Evolutionary conservation across 2,113 vertebrate species (phyloP), one percentile per base, ranked within the genome.

Genomic region (Penelope pileata): DNA sequence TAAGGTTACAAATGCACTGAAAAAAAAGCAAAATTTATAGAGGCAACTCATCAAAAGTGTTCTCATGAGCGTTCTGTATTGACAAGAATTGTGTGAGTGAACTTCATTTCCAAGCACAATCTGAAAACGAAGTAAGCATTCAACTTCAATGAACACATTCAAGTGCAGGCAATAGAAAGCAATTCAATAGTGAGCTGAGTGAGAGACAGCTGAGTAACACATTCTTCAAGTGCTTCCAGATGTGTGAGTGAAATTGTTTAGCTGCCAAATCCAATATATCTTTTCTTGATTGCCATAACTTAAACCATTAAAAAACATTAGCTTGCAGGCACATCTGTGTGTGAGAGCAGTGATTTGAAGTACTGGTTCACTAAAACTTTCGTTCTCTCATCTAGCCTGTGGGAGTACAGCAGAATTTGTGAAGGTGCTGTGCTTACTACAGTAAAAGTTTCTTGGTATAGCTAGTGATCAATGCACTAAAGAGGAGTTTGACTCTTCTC

Each of bases 201-300:
- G 4, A 42, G 21, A 48, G 78, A 76, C 16, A 72, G n/a, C 11
- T 68, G 56, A 91, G 18, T 79, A 91, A 29, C 0, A 7, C 21
- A 26, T 51, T 12, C 17, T 86, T 91, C 67, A 80, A 80, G 75
- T 83, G 18, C 40, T 88, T 93, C 63, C 92, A 96, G 75, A 70
- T 76, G 78, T 72, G 62, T 48, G 40, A 18, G 16, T 91, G 70
- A 90, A 89, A 91, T 54, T 23, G 17, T 54, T 34, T 23, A 29
- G 14, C n/a, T 88, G 70, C 58, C 62, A 91, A 85, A 88, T 48
- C 21, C 48, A 76, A 9, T 51, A 68, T 26, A 10, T 36, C 58
- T 90, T 87, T 85, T 68, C 36, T 73, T 90, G n/a, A 91, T 66
- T 42, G 43, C 40, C 82, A 7, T 85, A 64, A 76, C 75, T 30